Conservation (phyloP, 53 echinoderm and acorn worm genomes). For the Holothuria scabra region DNA sequence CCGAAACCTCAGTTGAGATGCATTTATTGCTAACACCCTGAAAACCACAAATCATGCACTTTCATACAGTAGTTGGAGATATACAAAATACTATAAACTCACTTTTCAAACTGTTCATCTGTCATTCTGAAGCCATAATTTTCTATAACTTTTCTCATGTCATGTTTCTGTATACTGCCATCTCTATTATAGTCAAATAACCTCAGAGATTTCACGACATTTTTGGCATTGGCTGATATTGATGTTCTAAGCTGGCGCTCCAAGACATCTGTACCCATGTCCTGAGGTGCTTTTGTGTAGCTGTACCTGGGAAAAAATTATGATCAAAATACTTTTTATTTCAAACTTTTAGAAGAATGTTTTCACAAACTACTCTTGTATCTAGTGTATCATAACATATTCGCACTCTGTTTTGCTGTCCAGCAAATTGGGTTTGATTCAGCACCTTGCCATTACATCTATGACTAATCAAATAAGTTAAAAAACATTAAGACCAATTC, state of each 20-base stretch:
- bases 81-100: not conserved
- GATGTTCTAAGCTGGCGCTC: conserved; percentile 88
- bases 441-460: no score
- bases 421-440: no score
- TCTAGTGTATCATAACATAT: no score
- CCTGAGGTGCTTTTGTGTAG: conserved; percentile 95
- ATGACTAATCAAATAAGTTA: no score
- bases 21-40: no score
- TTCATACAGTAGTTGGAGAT: not conserved
- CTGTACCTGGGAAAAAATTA: conserved; percentile 86
- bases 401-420: no score
- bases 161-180: conserved; percentile 92
- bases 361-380: no score
- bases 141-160: conserved; percentile 95
- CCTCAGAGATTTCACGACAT: conserved; percentile 84
- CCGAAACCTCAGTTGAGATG: no score
- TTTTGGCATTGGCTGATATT: conserved; percentile 78
- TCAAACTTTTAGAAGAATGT: no score
- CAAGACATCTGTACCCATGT: conserved; percentile 91
- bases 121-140: conserved; percentile 97
- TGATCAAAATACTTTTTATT: no score
- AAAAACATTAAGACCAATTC: no score
- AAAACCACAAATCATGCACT: no score
- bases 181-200: conserved; percentile 98
- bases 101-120: conserved; percentile 96